Base-by-base conservation (phyloP, 2,113 vertebrate genomes). In the Eretmodus cyanostictus region DNA sequence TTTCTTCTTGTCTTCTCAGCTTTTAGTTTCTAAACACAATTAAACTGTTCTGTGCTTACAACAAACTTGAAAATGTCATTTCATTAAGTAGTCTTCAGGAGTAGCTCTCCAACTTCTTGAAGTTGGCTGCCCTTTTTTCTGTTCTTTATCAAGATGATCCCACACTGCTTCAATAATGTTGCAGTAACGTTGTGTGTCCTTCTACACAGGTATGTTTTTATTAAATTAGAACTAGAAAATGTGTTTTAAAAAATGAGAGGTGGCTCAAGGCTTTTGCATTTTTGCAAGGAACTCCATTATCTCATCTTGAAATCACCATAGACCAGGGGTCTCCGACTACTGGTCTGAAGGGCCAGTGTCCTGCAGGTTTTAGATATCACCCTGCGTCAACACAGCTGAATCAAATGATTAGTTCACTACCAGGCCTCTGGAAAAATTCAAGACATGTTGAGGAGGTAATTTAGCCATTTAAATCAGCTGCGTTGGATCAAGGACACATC, bases 251-350 rank as follows among this genome's bases (percentile, higher is more conserved):
- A 73, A 29, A 49, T 31, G 24, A 49, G 2, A 0, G 42, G 3
- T 31, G 3, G 9, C 71, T 49, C 13, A 29, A 49, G 71, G 27
- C 24, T 29, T 76, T 76, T 76, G 71, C 10, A n/a, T 66, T 66
- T 66, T 66, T 38, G 10, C 61, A 66, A 66, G 61, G 4, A 66
- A 66, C 27, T 22, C 7, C 3, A 78, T 76, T 29, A 76, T 29
- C 22, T 47, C 40, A 47, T 5, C 42, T 0, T 76, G 16, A 49
- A 31, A 19, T 78, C 27, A 13, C 10, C 71, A 17, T 36, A 36
- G 0, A 2, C 0, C 59, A 63, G 59, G 59, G 1, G 31, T 63
- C 29, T 19, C 59, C 4, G 0, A 34, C 16, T 63, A 34, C 59
- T 34, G 59, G 16, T 10, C 2, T 63, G 31, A 63, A 63, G 31